Base-by-base conservation (phyloP, 1,140 invertebrate species). In the Thaumetopoea pityocampa region DNA sequence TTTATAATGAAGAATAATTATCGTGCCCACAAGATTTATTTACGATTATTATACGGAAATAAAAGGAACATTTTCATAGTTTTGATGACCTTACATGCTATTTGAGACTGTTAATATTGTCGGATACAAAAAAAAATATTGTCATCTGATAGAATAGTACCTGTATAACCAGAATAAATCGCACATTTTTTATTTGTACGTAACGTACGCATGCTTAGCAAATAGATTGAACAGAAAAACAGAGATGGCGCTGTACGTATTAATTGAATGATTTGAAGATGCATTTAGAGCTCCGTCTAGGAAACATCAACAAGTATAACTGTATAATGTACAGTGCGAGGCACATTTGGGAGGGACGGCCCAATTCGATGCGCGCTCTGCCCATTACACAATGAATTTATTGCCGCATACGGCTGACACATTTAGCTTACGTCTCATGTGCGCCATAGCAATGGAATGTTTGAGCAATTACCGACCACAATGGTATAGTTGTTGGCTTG, bases 321-420 rank as follows among this genome's bases (percentile, higher is more conserved):
- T 64, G 60, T 69, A 70, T 70, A 71, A 70, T 71, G 57, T 63
- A 56, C 34, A 33, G 70, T 65, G 72, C 68, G 78, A 57, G 78
- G 78, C 78, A 61, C 76, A 63, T 42, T 64, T 62, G 76, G 78
- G 72, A 79, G 76, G 64, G 65, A 76, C 69, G 78, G 61, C 76
- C 69, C 65, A 80, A 74, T 82, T 79, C 65, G 62, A 67, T 73
- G 58, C 65, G 61, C 58, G 64, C 60, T 50, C 59, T 70, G 65
- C 54, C 64, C 66, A 76, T 82, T 78, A 78, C 69, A 78, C 74
- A 78, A 82, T 80, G 69, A 80, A 80, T 80, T 82, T 82, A 80
- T 76, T 63, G 67, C 71, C 63, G 69, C 65, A 71, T 72, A 62
- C 67, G 61, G 54, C 67, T 78, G 74, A 77, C 73, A 78, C 53